These are phyloP conservation scores for Channallabes apus DNA, from an alignment of 2,797 vertebrate species.

Conservation along the genomic window DNA sequence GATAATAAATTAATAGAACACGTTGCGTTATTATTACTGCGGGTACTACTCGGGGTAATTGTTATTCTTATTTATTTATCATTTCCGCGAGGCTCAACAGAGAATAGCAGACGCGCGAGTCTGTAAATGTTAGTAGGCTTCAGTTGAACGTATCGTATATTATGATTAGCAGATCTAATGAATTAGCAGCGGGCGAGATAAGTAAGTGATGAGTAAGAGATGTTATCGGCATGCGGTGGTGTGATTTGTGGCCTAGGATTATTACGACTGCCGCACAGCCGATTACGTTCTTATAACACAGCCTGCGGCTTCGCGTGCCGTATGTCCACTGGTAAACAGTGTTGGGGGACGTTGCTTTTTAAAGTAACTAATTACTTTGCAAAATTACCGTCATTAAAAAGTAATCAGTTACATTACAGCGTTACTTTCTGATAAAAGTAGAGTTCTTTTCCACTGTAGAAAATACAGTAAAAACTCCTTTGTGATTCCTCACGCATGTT, in stretches of 20 bases:
- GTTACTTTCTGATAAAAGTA: too few relatives aligned
- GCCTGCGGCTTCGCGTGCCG: background rate
- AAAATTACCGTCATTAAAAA: too few relatives aligned
- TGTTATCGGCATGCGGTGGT: conserved; percentile 37
- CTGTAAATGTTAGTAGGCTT: background rate
- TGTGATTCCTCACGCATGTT: too few relatives aligned
- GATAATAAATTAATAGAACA: conserved; percentile 42
- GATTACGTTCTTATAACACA: background rate
- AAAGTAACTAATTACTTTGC: too few relatives aligned
- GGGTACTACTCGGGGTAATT: background rate
- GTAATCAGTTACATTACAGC: too few relatives aligned
- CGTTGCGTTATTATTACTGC: conserved; percentile 37
- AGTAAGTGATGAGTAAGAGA: conserved; percentile 52
- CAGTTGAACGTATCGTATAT: background rate
- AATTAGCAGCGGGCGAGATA: background rate
- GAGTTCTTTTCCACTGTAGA: too few relatives aligned
- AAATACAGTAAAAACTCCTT: too few relatives aligned
- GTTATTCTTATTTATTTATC: conserved; percentile 12
- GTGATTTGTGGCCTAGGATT: background rate
- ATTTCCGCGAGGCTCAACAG: background rate
- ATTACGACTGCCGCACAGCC: background rate
- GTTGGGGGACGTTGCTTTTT: too few relatives aligned
- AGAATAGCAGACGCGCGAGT: background rate
- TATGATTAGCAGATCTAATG: background rate
- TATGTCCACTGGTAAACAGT: too few relatives aligned